Evolutionary conservation across 1,140 invertebrate species (phyloP), one percentile per base, ranked within the genome.

Genomic region (Tetramorium parvispinum): DNA sequence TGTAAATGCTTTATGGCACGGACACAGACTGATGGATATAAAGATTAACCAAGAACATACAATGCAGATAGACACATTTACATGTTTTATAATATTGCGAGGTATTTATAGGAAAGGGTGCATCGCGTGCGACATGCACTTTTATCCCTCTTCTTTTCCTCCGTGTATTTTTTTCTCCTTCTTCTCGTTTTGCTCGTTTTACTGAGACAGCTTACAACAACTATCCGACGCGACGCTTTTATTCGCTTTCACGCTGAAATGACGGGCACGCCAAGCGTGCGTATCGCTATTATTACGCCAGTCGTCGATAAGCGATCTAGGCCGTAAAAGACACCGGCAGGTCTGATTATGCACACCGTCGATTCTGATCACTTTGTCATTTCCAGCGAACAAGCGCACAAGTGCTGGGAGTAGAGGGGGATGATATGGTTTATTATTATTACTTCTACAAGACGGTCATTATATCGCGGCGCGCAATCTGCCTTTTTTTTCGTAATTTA

Each of bases 281-380:
- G 88, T 89, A 90, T 59, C 57, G 88, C 88, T 87, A 89, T 90
- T 89, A 90, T 90, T 89, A 90, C 76, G 85, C 78, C 21, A 86
- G 61, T 27, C 77, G 59, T 85, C 85, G 89, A 90, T 90, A 90
- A 90, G 66, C 85, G 88, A 90, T 89, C 88, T 89, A 90, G 89
- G 40, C 89, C 70, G 88, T 87, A 76, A 89, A 89, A 87, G 88
- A 90, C 75, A 89, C 61, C 37, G 53, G 53, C 32, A n/a, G n/a
- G 37, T 21, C 55, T 51, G 89, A 89, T 89, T 81, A 90, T 89
- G 75, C 89, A 81, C 85, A 73, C 79, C 85, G 79, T 89, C 88
- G 89, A 89, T 87, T 79, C 88, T 7, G 85, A 51, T 89, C 85
- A 79, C 89, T 90, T 89, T 90, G 79, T 90, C 87, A 76, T 90